Percentiles rank a stretch among this genome's conserved stretches.
These are phyloP conservation scores for Morpho deidamia DNA, from an alignment of 2,888 invertebrate genomes.

Conservation along the genomic window DNA sequence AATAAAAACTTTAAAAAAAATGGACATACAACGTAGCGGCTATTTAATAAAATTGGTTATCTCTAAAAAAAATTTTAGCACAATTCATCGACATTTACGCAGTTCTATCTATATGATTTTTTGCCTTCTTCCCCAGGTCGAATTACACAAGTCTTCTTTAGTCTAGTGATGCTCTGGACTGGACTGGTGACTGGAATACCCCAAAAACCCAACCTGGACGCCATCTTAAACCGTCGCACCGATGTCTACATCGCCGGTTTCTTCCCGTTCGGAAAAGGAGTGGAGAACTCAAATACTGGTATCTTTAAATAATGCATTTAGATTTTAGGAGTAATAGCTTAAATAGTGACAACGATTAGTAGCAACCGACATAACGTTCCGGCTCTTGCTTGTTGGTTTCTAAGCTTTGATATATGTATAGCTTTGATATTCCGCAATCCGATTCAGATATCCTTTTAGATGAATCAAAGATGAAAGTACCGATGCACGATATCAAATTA, in stretches of 20 bases:
- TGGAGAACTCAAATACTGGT: conserved; percentile 90
- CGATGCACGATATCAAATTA: no score
- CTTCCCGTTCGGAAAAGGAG: conserved; percentile 91
- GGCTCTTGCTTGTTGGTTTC: no score
- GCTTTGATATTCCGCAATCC: no score
- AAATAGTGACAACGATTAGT: not conserved
- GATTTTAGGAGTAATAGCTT: not conserved
- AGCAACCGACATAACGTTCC: no score
- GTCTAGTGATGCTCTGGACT: conserved; percentile 30
- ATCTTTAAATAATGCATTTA: conserved; percentile 30
- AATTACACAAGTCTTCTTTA: conserved; percentile 21
- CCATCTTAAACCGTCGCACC: conserved; percentile 81
- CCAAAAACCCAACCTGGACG: conserved; percentile 84
- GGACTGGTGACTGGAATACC: conserved; percentile 38
- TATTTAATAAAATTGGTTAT: no score
- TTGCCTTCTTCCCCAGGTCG: not conserved
- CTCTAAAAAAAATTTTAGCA: no score
- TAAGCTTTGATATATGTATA: no score
- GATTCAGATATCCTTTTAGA: no score
- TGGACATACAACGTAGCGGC: no score
- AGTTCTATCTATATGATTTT: not conserved
- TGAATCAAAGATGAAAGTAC: no score
- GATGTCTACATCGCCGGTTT: conserved; percentile 96
- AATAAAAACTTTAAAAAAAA: no score
- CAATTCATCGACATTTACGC: no score